These are phyloP conservation scores for Orussus abietinus DNA, from an alignment of 1,140 invertebrate genomes.

Conservation along the genomic window DNA sequence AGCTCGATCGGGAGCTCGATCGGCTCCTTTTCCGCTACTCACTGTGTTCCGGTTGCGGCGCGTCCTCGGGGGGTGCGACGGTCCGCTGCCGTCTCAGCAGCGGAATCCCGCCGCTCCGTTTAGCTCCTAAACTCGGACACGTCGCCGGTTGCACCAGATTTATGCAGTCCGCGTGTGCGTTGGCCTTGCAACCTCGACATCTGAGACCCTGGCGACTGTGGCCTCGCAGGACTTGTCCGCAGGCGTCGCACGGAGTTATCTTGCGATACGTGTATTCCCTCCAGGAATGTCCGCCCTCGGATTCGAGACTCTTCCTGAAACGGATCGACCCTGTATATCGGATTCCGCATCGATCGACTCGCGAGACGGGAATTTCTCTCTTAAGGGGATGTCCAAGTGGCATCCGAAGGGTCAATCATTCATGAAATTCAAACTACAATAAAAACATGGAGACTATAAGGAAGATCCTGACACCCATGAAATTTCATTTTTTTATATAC, in stretches of 20 bases:
- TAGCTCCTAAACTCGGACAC: constrained; percentile 53
- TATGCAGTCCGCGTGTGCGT: constrained; percentile 82
- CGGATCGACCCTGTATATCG: no score
- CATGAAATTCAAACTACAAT: no score
- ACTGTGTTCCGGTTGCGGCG: constrained; percentile 41
- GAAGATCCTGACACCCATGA: no score
- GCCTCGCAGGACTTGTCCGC: constrained; percentile 86
- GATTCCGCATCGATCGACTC: no score
- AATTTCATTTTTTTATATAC: no score
- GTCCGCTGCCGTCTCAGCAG: constrained; percentile 83
- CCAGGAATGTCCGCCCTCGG: constrained; percentile 72
- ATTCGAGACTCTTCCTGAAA: constrained; percentile 71
- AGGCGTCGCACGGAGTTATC: constrained; percentile 91
- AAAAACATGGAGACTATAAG: no score
- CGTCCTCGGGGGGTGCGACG: constrained; percentile 52
- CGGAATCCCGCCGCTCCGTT: constrained; percentile 72
- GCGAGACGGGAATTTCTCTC: no score
- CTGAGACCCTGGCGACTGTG: constrained; percentile 89
- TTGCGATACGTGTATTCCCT: constrained; percentile 94
- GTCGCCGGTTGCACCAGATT: constrained; percentile 40
- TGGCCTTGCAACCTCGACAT: constrained; percentile 86
- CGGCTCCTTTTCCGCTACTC: constrained; percentile 26
- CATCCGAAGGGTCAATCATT: no score
- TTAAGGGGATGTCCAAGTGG: no score
- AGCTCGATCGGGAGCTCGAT: constrained; percentile 7